A percentile compares a stretch with the other conserved stretches of the same genome.
Evolutionary conservation across 2,797 vertebrate genomes (phyloP).

Genomic region (Premnoplex brunnescens): DNA sequence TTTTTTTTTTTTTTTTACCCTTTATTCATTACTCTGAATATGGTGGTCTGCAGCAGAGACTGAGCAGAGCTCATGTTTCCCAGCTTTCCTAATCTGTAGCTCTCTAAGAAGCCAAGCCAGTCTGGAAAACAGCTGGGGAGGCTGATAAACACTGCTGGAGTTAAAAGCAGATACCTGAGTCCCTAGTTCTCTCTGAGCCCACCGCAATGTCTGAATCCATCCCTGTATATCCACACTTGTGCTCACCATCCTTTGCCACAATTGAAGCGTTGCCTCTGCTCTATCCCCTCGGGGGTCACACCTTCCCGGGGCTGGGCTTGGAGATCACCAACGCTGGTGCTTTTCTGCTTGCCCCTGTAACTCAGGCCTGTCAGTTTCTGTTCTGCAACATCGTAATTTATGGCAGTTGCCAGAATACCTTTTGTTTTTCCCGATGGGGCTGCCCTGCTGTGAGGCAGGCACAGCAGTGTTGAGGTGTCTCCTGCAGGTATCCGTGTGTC

Average conservation of each 20-base stretch:
- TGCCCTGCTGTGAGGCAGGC: background rate
- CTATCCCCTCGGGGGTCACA: accelerated
- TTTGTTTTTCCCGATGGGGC: background rate
- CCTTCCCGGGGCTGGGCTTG: background rate
- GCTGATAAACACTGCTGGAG: background rate
- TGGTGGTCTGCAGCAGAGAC: background rate
- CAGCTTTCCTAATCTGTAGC: background rate
- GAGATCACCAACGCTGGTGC: background rate
- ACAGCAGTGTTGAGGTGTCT: background rate
- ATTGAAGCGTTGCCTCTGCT: background rate
- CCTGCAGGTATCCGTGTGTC: background rate
- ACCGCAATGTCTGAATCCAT: background rate
- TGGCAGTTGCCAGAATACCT: background rate
- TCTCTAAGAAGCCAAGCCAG: background rate
- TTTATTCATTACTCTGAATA: background rate
- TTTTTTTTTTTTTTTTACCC: background rate
- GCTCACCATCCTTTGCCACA: background rate
- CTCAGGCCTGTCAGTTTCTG: background rate
- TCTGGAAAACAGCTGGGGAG: background rate
- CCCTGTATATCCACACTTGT: background rate
- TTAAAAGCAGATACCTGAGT: background rate
- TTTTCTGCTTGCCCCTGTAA: background rate
- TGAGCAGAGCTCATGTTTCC: background rate
- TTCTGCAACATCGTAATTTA: background rate
- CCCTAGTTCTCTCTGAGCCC: background rate